Evolutionary conservation across 2,888 invertebrate species (phyloP), one percentile per base, ranked within the genome.

Genomic region (Patella caerulea): DNA sequence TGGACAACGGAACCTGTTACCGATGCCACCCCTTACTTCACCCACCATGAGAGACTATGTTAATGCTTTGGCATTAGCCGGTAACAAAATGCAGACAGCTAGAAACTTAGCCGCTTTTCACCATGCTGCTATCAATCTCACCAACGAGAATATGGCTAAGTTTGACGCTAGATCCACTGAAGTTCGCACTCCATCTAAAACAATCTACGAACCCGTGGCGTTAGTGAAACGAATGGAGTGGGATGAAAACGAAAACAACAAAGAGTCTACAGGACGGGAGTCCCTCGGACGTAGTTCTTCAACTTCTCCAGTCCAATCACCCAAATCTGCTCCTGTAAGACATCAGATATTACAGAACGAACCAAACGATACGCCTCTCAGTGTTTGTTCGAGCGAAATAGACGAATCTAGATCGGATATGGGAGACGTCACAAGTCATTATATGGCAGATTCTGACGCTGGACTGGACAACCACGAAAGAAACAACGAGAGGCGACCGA

Each of bases 1-100:
- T 11, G 24, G 12, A 24, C 65, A 65, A 65, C 19, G 19, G 19
- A 65, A 65, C 19, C 65, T 24, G 14, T 14, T 65, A 24, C 65
- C 65, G 19, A 24, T 65, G 24, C 65, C 65, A 65, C 65, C 65
- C 3, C 65, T 65, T 65, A 24, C 65, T 65, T 65, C 24, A 24
- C 24, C 65, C 12, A 65, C 65, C 2, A 65, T 65, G 65, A 65
- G 24, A 65, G 65, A 65, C 9, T 65, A 65, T 65, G 65, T 24
- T 14, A 65, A 65, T 55, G 55, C 78, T 29, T 24, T 24, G 76
- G 56, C 34, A 14, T 65, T 52, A 29, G n/a, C 52, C 34, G 71
- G 71, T 19, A 19, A 54, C 54, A 52, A 55, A 71, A 53, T 52
- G 54, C 24, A 52, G 12, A 15, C 56, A 19, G 19, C n/a, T 29